phyloP scores from a whole-genome alignment of 2,113 vertebrate species.

The Carassius gibelio region DNA sequence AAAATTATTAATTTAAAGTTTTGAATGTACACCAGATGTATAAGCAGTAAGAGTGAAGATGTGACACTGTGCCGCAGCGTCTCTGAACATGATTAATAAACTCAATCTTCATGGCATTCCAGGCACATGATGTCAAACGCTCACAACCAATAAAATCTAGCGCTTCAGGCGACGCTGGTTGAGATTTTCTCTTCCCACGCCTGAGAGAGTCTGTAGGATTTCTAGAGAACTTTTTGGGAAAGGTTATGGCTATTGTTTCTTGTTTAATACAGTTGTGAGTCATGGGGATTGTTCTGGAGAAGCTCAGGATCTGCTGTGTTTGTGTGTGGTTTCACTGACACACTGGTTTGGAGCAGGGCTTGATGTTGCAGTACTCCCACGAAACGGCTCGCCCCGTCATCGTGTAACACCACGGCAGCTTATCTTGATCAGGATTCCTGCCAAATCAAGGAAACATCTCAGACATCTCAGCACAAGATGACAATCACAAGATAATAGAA shows the following conservation, averaged over 20 bases:
- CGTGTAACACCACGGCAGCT: conserved; percentile 90
- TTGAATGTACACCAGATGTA: background rate
- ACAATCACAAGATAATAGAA: background rate
- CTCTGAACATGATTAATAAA: background rate
- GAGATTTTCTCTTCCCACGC: background rate
- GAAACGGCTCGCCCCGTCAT: conserved; percentile 79
- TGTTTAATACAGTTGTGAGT: too few species aligned
- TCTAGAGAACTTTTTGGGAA: background rate
- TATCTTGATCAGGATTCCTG: conserved; percentile 90
- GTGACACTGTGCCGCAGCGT: background rate
- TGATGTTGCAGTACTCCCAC: conserved; percentile 87
- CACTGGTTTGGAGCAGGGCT: conserved; percentile 67
- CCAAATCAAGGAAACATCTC: conserved; percentile 34
- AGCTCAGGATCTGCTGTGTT: background rate
- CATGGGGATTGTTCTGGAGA: background rate
- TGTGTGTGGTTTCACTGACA: conserved; percentile 65
- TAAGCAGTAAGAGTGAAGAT: background rate
- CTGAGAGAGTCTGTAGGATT: background rate
- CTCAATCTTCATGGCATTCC: background rate
- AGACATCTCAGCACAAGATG: background rate
- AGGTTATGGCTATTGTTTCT: background rate
- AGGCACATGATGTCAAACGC: background rate
- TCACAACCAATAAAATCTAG: background rate
- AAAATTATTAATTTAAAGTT: background rate
- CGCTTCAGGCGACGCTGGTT: background rate